Evolutionary conservation across 2,888 invertebrate genomes (phyloP).

Genomic region (Pilophorus perplexus): DNA sequence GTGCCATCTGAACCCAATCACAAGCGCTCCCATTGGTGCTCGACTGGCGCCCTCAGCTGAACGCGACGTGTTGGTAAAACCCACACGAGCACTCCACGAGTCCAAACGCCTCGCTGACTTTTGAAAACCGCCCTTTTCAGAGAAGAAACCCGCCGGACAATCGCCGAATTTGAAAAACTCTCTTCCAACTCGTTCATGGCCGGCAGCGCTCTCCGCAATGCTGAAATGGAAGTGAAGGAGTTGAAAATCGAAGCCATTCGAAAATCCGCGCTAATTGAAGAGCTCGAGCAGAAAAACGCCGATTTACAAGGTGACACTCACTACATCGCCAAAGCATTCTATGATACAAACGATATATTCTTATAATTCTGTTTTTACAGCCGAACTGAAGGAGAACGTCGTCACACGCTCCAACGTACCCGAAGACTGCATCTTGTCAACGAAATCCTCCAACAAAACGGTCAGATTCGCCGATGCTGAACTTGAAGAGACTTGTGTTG

Average conservation of each 20-base stretch:
- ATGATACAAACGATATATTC: background rate
- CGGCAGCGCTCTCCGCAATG: background rate
- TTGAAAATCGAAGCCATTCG: background rate
- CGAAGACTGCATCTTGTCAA: background rate
- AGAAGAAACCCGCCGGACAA: background rate
- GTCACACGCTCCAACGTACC: too few species aligned
- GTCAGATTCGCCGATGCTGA: background rate
- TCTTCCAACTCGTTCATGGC: background rate
- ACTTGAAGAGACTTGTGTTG: background rate
- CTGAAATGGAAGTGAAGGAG: background rate
- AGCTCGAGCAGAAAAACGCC: background rate
- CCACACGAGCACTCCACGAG: too few species aligned
- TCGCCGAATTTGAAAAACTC: constrained; percentile 3
- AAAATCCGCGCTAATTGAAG: background rate
- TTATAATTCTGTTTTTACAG: background rate
- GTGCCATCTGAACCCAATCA: too few species aligned
- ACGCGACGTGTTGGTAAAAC: too few species aligned
- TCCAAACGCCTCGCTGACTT: too few species aligned
- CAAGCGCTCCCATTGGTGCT: too few species aligned
- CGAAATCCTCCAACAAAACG: background rate
- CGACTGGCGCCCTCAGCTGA: too few species aligned
- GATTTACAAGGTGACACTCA: background rate
- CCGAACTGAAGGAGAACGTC: background rate
- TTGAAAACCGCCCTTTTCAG: too few species aligned
- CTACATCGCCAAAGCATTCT: background rate